Evolutionary conservation across 2,797 vertebrate genomes (phyloP).

Genomic region (Eupleurogrammus muticus): DNA sequence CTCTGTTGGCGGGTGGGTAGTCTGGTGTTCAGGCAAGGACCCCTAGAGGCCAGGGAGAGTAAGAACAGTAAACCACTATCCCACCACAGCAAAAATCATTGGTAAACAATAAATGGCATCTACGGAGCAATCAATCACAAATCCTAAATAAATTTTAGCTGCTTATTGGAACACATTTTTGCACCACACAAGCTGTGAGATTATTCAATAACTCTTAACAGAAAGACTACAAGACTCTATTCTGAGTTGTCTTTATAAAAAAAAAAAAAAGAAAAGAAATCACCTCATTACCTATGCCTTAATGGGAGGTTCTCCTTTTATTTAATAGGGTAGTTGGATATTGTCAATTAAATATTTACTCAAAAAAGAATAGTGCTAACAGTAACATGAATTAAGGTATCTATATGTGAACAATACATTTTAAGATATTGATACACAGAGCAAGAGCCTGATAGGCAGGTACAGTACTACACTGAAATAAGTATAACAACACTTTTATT

Average conservation of each 20-base stretch:
- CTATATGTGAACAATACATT: constrained; percentile 84
- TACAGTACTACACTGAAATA: constrained; percentile 86
- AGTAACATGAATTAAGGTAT: constrained; percentile 79
- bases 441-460: constrained; percentile 83
- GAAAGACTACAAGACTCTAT: constrained; percentile 91
- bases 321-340: constrained; percentile 79
- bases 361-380: constrained; percentile 82
- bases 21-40: constrained; percentile 86
- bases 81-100: constrained; percentile 96
- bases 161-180: constrained; percentile 92
- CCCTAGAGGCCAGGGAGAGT: constrained; percentile 92
- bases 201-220: constrained; percentile 86
- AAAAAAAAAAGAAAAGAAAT: background rate
- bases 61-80: constrained; percentile 98
- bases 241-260: constrained; percentile 69
- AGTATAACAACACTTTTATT: constrained; percentile 82
- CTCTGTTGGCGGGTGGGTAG: constrained; percentile 88
- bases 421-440: constrained; percentile 84
- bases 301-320: constrained; percentile 73
- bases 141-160: constrained; percentile 94
- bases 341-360: constrained; percentile 79
- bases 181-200: constrained; percentile 94
- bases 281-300: constrained; percentile 72
- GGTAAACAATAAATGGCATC: constrained; percentile 97
- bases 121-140: constrained; percentile 98